Evolutionary conservation across 1,140 invertebrate genomes (phyloP), one percentile per base, ranked within the genome.

Genomic region (Drosophila watanabei): DNA sequence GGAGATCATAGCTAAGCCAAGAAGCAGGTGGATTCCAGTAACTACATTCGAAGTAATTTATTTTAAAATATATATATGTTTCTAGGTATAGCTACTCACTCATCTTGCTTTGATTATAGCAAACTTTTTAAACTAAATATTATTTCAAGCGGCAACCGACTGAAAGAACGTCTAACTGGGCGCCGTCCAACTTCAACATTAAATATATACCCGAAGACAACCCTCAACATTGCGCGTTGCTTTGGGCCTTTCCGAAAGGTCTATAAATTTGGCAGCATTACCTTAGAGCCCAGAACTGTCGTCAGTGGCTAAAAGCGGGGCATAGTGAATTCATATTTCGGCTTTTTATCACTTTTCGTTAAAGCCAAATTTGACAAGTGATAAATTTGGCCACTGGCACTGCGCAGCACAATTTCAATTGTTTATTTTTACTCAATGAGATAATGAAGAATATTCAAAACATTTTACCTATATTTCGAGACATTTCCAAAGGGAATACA

Each of bases 241-340:
- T 54, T 37, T 35, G 14, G 30, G 45, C 4, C 39, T 30, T 37
- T 37, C 33, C 30, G 51, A 54, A 37, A 37, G 57, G 56, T 65
- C 60, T 41, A 79, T 86, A 87, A 82, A 82, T 87, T 75, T 75
- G 18, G 18, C 10, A 56, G 79, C 75, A 68, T 82, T 87, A 79
- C n/a, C 28, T 30, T 20, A 39, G 39, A 61, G 46, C 45, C 49
- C n/a, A 28, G n/a, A 82, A 73, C 52, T 85, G 82, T 65, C 82
- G 82, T 66, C 73, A 81, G 51, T 62, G 52, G 28, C 79, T 81
- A 72, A 73, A 60, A 64, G 60, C 51, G 62, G 68, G 33, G 9
- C 37, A 52, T 54, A 32, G 52, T 52, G 69, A 69, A 70, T 81
- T 65, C 65, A 57, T 68, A 75, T 79, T 86, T 71, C 33, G 43